phyloP scores from a whole-genome alignment of 2,888 invertebrate species.

The Folsomia candida region DNA sequence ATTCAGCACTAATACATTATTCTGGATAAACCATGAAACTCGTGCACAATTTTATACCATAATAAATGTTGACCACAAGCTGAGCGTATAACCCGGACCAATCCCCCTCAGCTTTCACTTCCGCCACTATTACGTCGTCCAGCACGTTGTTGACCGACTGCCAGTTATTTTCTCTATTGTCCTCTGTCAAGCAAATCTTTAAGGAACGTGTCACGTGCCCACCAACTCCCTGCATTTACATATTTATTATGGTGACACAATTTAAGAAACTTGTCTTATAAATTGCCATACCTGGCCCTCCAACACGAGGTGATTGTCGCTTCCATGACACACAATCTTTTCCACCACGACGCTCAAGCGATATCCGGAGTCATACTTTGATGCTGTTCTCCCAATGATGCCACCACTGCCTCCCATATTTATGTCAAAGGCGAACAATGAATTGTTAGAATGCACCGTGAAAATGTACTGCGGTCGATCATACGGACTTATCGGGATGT shows the following conservation, averaged over 20 bases:
- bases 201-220: too few species aligned
- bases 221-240: neutral
- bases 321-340: constrained; percentile 26
- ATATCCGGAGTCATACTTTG: neutral
- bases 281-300: too few species aligned
- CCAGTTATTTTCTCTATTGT: constrained; percentile 12
- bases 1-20: too few species aligned
- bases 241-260: neutral
- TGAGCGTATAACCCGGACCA: constrained; percentile 17
- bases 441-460: neutral
- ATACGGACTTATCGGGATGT: too few species aligned
- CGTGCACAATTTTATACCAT: constrained; percentile 24
- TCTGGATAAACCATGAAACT: neutral
- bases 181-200: too few species aligned
- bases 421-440: constrained; percentile 12
- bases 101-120: constrained; percentile 12
- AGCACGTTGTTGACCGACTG: constrained; percentile 19
- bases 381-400: neutral
- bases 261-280: too few species aligned
- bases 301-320: too few species aligned
- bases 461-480: neutral
- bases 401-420: neutral
- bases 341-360: constrained; percentile 24
- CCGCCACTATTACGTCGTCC: constrained; percentile 17
- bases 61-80: constrained; percentile 25